Conservation (phyloP, 2,888 invertebrate genomes). For the Dexiosoma caninum region DNA sequence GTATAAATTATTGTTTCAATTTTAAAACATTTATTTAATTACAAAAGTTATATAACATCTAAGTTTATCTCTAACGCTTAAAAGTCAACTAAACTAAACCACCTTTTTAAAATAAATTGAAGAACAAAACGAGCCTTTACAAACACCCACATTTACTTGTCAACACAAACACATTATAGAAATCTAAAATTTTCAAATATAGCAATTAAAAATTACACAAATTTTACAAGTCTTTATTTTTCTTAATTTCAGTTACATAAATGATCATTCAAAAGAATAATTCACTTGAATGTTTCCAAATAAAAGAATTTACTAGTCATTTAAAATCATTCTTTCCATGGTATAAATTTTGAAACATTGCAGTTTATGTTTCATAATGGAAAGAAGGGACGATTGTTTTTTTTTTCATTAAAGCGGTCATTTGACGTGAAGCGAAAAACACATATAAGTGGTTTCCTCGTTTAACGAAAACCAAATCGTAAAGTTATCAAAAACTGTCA, state of each 20-base stretch:
- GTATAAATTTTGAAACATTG: too few relatives aligned
- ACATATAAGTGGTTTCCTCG: too few relatives aligned
- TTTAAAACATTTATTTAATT: neutral
- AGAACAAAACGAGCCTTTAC: constrained; percentile 36
- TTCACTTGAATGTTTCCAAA: neutral
- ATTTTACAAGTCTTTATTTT: constrained; percentile 21
- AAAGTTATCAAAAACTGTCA: too few relatives aligned
- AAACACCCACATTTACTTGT: constrained; percentile 37
- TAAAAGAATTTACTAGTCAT: too few relatives aligned
- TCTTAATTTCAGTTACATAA: constrained; percentile 11
- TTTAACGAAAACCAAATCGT: too few relatives aligned
- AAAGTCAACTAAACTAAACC: constrained; percentile 58
- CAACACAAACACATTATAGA: constrained; percentile 33
- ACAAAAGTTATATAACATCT: neutral
- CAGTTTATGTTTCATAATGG: too few relatives aligned
- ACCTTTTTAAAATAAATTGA: constrained; percentile 50
- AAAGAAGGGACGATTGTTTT: too few relatives aligned
- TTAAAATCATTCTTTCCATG: too few relatives aligned
- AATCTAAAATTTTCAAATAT: constrained; percentile 14
- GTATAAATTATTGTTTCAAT: neutral
- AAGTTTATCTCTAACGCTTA: constrained; percentile 50
- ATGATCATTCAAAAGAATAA: too few relatives aligned
- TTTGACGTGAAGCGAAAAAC: too few relatives aligned
- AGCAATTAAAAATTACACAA: constrained; percentile 28
- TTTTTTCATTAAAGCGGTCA: too few relatives aligned